A percentile compares a stretch with the other conserved stretches of the same genome.
Evolutionary conservation across 1,140 invertebrate genomes (phyloP).

Genomic region (Drosophila tristis): DNA sequence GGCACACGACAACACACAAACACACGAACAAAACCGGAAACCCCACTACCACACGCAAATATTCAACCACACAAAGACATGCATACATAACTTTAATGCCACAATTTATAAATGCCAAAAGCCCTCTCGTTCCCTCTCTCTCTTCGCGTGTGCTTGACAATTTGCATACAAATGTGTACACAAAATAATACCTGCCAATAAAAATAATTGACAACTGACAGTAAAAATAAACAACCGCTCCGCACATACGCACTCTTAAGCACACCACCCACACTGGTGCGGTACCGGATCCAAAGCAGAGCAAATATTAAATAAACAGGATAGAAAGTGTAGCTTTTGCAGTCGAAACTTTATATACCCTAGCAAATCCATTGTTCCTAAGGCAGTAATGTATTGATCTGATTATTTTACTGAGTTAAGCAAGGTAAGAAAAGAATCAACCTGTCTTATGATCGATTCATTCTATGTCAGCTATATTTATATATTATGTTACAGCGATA

Average conservation of each 20-base stretch:
- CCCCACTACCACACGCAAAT: neutral
- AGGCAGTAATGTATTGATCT: no score
- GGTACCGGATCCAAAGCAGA: conserved; percentile 22
- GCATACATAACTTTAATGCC: conserved; percentile 33
- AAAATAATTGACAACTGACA: conserved; percentile 82
- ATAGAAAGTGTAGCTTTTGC: no score
- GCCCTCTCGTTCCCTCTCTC: conserved; percentile 18
- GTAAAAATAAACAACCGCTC: conserved; percentile 65
- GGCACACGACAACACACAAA: conserved; percentile 26
- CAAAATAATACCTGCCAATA: conserved; percentile 82
- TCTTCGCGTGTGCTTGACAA: conserved; percentile 64
- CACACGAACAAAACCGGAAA: conserved; percentile 1
- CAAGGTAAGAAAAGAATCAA: no score
- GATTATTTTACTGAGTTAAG: no score
- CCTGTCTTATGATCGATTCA: no score
- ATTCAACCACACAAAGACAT: conserved; percentile 22
- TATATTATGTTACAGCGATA: no score
- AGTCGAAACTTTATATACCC: no score
- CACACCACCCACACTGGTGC: conserved; percentile 9
- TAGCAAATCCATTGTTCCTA: no score
- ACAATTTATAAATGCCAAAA: conserved; percentile 60
- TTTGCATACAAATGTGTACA: conserved; percentile 77
- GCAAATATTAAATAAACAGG: conserved; percentile 64
- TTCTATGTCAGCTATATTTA: no score
- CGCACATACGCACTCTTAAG: conserved; percentile 22